Conservation (phyloP, 2,888 invertebrate genomes). For the Lithophane leautieri region DNA sequence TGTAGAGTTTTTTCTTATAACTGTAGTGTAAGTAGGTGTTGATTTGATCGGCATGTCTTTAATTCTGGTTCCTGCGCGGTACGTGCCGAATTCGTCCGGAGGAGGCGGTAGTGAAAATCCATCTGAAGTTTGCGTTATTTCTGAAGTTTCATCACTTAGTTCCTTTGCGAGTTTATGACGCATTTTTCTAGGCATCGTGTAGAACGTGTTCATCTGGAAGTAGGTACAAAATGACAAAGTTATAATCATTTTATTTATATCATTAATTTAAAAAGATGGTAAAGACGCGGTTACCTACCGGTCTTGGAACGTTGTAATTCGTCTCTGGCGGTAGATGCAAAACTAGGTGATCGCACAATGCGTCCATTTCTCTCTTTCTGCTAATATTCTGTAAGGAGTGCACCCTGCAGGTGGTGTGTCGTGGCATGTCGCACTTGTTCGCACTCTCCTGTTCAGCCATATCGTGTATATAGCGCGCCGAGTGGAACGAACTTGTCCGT, state of each 20-base stretch:
- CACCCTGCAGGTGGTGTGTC: slow-evolving; percentile 81
- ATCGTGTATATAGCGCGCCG: slow-evolving; percentile 82
- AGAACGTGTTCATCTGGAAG: slow-evolving; percentile 87
- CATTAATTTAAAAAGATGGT: not conserved
- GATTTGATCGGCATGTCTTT: slow-evolving; percentile 82
- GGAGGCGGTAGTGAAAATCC: slow-evolving; percentile 87
- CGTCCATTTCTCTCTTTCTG: slow-evolving; percentile 83
- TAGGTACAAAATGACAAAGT: not conserved
- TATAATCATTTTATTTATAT: not conserved
- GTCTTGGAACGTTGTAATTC: slow-evolving; percentile 82
- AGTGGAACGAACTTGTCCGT: slow-evolving; percentile 85
- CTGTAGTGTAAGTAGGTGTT: slow-evolving; percentile 81
- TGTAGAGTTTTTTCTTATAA: slow-evolving; percentile 77
- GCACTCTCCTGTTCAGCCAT: slow-evolving; percentile 72
- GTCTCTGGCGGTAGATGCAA: slow-evolving; percentile 84
- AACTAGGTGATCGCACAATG: slow-evolving; percentile 84
- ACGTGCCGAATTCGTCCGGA: slow-evolving; percentile 86
- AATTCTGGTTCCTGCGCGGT: slow-evolving; percentile 83
- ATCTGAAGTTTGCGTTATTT: slow-evolving; percentile 86
- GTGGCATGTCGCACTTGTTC: slow-evolving; percentile 73
- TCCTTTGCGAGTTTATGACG: slow-evolving; percentile 82
- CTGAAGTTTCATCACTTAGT: slow-evolving; percentile 84
- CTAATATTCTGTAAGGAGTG: slow-evolving; percentile 86
- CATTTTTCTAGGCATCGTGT: slow-evolving; percentile 87
- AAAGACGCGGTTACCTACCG: slow-evolving; percentile 72